Evolutionary conservation across 1,140 invertebrate species (phyloP), one percentile per base, ranked within the genome.

Genomic region (Helicoverpa armigera): DNA sequence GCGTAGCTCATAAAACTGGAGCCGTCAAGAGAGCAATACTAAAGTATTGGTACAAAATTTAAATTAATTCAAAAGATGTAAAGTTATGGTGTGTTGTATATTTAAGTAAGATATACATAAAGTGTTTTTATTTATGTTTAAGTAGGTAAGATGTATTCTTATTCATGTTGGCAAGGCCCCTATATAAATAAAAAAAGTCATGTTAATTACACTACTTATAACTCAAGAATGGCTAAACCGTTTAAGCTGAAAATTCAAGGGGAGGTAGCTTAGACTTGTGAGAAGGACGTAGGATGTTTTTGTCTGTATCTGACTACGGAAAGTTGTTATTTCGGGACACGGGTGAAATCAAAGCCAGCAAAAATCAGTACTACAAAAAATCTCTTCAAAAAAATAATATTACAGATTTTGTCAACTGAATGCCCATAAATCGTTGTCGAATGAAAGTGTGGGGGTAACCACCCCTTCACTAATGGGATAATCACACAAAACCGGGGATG

Each of bases 381-480:
- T 29, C 16, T 60, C 56, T 10, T 2, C 35, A 14, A 61, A 58
- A 13, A 58, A 58, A 58, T 12, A 63, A n/a, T 14, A 63, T 23
- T n/a, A 63, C 35, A 29, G 23, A 35, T 16, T 43, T 67, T 48
- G n/a, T 50, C 10, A 67, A 18, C 48, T n/a, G n/a, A 67, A 67
- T n/a, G 35, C 63, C n/a, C 63, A 35, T 50, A 50, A 43, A 50
- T 67, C 35, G 11, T n/a, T 31, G 14, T 67, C 43, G n/a, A 67
- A 43, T 16, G 63, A 48, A 48, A 16, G 35, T 35, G 31, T 16
- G 35, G 13, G 35, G 63, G 14, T 14, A 43, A 2, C 70, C 31
- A 12, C 67, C 50, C 67, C 50, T 29, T 13, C 23, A 43, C 48
- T 74, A 74, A 74, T 74, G 70, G 54, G 70, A 74, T 74, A 74